phyloP scores from a whole-genome alignment of 2,113 vertebrate species.

The Danionella cerebrum region DNA sequence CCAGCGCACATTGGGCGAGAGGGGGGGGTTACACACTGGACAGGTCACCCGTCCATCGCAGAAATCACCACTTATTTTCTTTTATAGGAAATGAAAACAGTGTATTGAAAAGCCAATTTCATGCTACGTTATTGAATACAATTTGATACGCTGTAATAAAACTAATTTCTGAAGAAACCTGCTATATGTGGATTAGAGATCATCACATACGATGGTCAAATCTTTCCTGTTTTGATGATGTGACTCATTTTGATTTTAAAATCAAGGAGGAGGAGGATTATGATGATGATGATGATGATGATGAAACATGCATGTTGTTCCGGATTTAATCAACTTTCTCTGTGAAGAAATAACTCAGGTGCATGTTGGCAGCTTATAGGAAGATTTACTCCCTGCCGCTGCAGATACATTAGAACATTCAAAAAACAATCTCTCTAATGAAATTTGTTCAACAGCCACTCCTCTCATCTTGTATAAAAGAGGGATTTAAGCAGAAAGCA shows the following conservation, averaged over 20 bases:
- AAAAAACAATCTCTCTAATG: slow-evolving; percentile 63
- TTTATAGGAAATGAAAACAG: no score
- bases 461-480: slow-evolving; percentile 50
- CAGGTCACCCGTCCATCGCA: no score
- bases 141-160: no score
- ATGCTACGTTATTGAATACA: no score
- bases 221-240: neutral
- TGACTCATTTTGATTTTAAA: neutral
- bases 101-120: no score
- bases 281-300: no score
- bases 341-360: slow-evolving; percentile 56
- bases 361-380: slow-evolving; percentile 58
- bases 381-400: slow-evolving; percentile 61
- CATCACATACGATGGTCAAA: neutral
- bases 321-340: slow-evolving; percentile 80
- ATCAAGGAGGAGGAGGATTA: neutral
- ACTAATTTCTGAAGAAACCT: no score
- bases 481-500: slow-evolving; percentile 51
- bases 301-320: slow-evolving; percentile 53
- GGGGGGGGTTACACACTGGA: no score
- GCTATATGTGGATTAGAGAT: neutral
- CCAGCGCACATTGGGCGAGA: no score
- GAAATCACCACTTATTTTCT: no score
- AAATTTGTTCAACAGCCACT: slow-evolving; percentile 60
- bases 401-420: slow-evolving; percentile 59